These are phyloP conservation scores for Eudemis profundana DNA, from an alignment of 2,888 invertebrate species.

Conservation along the genomic window DNA sequence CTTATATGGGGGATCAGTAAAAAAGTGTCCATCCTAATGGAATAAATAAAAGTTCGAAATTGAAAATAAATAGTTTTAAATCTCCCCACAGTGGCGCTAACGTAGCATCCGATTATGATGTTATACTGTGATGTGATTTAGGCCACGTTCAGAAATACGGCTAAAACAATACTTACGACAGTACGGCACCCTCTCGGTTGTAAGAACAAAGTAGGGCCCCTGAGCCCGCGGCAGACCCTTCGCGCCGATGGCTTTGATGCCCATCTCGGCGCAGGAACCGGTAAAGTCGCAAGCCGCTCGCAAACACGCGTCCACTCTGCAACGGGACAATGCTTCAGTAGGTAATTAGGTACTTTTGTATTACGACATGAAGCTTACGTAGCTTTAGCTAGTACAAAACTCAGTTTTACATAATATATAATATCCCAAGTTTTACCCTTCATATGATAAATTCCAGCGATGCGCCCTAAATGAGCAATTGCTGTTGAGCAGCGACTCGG, in stretches of 20 bases:
- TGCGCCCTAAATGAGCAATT: slow-evolving; percentile 85
- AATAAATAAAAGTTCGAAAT: no score
- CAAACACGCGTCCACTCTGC: slow-evolving; percentile 72
- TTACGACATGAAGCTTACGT: no score
- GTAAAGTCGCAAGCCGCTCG: slow-evolving; percentile 64
- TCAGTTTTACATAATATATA: no score
- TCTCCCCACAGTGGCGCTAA: no score
- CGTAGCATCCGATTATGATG: no score
- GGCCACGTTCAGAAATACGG: no score
- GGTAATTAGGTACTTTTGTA: no score
- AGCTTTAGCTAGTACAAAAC: no score
- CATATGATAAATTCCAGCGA: slow-evolving; percentile 81
- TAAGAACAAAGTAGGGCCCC: slow-evolving; percentile 84
- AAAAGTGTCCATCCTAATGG: no score
- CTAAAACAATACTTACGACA: slow-evolving; percentile 82
- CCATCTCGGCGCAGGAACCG: slow-evolving; percentile 83
- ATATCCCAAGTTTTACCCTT: slow-evolving; percentile 72
- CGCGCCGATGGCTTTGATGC: slow-evolving; percentile 73
- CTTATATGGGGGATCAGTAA: no score
- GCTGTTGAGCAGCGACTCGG: slow-evolving; percentile 79
- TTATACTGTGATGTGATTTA: no score
- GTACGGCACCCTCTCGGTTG: slow-evolving; percentile 78
- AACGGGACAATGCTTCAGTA: slow-evolving; percentile 34
- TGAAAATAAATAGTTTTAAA: no score
- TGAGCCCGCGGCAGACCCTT: slow-evolving; percentile 63